phyloP scores from a whole-genome alignment of 37 sponge, comb jelly and placozoan genomes.

The Dysidea cf. avara region DNA sequence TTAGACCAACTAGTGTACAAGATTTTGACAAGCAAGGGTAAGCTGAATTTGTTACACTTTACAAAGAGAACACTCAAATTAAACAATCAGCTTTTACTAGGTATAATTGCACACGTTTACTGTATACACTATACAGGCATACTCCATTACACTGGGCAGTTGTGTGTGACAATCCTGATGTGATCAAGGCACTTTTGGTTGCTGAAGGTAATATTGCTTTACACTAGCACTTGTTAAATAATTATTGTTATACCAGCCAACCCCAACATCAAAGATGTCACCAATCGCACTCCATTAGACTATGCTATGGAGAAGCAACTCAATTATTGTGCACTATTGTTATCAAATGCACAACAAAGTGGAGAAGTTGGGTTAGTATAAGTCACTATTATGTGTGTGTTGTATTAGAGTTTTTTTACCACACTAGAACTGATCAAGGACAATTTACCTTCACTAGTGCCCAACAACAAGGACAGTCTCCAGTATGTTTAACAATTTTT shows the following conservation, averaged over 20 bases:
- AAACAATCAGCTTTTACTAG: not conserved
- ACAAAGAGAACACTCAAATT: not conserved
- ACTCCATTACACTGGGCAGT: slow-evolving; percentile 91
- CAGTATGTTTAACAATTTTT: too few relatives aligned
- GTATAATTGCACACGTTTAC: not conserved
- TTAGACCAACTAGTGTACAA: slow-evolving; percentile 56
- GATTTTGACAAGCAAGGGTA: slow-evolving; percentile 63
- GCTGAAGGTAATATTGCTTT: slow-evolving; percentile 48
- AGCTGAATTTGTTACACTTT: too few relatives aligned
- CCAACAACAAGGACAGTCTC: too few relatives aligned
- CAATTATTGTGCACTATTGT: slow-evolving; percentile 68
- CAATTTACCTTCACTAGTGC: not conserved
- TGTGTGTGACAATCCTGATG: slow-evolving; percentile 79
- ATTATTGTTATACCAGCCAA: slow-evolving; percentile 28
- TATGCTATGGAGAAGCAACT: slow-evolving; percentile 52
- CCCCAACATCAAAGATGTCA: slow-evolving; percentile 38
- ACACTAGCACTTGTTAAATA: not conserved
- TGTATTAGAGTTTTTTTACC: not conserved
- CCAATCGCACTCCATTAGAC: slow-evolving; percentile 54
- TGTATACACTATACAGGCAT: slow-evolving; percentile 29
- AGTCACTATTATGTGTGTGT: not conserved
- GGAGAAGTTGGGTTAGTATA: not conserved
- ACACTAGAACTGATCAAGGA: slow-evolving; percentile 1
- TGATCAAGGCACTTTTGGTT: slow-evolving; percentile 49
- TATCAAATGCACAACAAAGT: slow-evolving; percentile 26